phyloP scores from a whole-genome alignment of 2,797 vertebrate genomes.

The Anguilla megastoma region DNA sequence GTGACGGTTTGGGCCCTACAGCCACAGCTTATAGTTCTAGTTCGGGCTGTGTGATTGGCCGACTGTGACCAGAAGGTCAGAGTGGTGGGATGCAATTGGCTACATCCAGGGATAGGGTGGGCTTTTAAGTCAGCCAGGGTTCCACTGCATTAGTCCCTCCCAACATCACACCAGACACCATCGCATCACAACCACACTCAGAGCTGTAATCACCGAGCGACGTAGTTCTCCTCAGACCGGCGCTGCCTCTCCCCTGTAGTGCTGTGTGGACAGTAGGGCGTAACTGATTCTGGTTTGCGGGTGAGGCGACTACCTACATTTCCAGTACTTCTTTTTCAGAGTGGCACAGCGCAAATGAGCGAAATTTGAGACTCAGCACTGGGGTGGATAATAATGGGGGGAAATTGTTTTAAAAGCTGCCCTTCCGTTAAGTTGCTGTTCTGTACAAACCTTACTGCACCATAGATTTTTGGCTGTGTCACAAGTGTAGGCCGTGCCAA shows the following conservation, averaged over 20 bases:
- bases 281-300: not conserved
- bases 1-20: not conserved
- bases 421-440: conserved; percentile 6
- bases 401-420: not conserved
- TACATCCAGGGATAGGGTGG: not conserved
- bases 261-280: not conserved
- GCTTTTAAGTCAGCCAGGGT: not conserved
- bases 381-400: not conserved
- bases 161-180: not conserved
- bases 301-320: not conserved
- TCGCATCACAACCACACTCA: not conserved
- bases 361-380: not conserved
- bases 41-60: not conserved
- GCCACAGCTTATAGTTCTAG: not conserved
- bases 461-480: not conserved
- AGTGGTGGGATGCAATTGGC: not conserved
- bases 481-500: not conserved
- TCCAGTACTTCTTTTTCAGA: not conserved
- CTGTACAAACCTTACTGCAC: not conserved
- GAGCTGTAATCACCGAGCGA: not conserved
- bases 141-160: not conserved
- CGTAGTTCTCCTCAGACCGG: not conserved
- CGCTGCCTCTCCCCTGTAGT: not conserved
- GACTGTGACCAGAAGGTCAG: not conserved
- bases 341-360: not conserved